Conservation (phyloP, 2,113 vertebrate species). For the Toxotes chatareus region DNA sequence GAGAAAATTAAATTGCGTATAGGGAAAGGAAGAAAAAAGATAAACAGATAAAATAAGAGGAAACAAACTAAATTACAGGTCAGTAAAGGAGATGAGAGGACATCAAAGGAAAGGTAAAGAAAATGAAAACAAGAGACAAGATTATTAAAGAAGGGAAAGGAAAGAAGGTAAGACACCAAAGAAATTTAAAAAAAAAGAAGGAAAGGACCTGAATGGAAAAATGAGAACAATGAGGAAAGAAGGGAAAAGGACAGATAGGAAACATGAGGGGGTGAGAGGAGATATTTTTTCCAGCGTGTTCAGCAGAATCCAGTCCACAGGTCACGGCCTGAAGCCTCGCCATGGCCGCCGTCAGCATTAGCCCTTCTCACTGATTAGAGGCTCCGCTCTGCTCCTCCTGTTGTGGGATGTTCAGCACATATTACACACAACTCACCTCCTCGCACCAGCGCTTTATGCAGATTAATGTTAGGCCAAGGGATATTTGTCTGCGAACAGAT, state of each 20-base stretch:
- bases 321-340: slow-evolving; percentile 46
- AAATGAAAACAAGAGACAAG: neutral
- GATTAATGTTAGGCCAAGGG: slow-evolving; percentile 64
- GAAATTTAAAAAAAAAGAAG: neutral
- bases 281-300: slow-evolving; percentile 49
- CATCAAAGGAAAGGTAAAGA: neutral
- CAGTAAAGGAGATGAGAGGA: neutral
- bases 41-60: neutral
- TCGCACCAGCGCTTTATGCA: slow-evolving; percentile 58
- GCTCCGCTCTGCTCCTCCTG: slow-evolving; percentile 63
- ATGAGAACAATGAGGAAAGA: neutral
- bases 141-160: neutral
- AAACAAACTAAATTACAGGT: slow-evolving; percentile 40
- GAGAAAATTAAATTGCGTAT: neutral
- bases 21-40: neutral
- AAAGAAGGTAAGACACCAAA: no score
- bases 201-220: neutral
- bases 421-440: slow-evolving; percentile 64
- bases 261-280: neutral
- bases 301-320: slow-evolving; percentile 69
- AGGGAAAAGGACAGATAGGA: neutral
- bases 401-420: slow-evolving; percentile 63
- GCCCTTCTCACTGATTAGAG: slow-evolving; percentile 61
- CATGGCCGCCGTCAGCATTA: slow-evolving; percentile 8
- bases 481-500: slow-evolving; percentile 63